Conservation (phyloP, 2,113 vertebrate genomes). For the Fregetta grallaria region DNA sequence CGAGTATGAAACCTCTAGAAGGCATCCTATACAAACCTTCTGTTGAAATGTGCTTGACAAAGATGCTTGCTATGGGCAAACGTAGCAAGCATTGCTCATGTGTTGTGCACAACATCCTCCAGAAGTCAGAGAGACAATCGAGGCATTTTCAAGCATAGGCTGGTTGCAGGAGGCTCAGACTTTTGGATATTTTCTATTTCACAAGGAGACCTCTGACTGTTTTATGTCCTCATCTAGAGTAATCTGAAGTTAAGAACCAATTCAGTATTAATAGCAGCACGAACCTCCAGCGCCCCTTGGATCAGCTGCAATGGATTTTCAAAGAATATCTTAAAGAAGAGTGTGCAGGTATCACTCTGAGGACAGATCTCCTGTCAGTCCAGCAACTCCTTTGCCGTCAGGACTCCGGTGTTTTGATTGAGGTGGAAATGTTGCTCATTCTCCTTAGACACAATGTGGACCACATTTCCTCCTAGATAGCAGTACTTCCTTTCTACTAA, state of each 20-base stretch:
- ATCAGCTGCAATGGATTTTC: conserved; percentile 74
- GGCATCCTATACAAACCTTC: fast-evolving
- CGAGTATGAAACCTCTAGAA: background rate
- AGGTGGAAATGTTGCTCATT: conserved; percentile 61
- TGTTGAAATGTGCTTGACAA: fast-evolving
- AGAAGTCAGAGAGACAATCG: background rate
- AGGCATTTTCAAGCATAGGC: background rate
- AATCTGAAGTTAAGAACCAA: background rate
- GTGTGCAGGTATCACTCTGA: conserved; percentile 43
- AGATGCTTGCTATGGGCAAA: background rate
- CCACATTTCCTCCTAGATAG: background rate
- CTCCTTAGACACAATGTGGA: conserved; percentile 55
- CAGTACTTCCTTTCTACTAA: background rate
- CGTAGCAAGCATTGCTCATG: fast-evolving
- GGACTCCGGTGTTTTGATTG: conserved; percentile 53
- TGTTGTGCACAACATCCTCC: background rate
- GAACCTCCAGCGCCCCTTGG: conserved; percentile 39
- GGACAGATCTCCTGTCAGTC: conserved; percentile 55
- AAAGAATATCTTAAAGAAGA: conserved; percentile 70
- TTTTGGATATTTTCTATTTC: background rate
- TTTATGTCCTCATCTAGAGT: background rate
- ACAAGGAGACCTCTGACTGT: background rate
- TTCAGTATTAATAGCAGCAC: background rate
- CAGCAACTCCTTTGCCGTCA: conserved; percentile 64
- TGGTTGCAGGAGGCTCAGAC: background rate